These are phyloP conservation scores for Cerceris rybyensis DNA, from an alignment of 2,888 invertebrate species.

Conservation along the genomic window DNA sequence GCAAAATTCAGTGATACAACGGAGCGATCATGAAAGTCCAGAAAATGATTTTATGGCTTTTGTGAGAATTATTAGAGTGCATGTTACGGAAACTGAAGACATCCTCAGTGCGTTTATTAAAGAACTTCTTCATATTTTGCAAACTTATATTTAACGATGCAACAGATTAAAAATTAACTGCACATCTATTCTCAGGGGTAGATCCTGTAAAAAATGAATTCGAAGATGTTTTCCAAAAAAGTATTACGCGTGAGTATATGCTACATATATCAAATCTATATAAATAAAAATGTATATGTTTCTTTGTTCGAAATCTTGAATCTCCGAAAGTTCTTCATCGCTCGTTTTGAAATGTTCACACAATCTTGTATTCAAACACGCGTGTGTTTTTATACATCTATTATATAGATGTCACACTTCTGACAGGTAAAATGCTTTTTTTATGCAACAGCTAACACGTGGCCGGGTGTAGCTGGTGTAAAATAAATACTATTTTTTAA, in stretches of 20 bases:
- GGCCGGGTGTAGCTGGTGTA: no score
- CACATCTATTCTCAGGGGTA: conserved; percentile 30
- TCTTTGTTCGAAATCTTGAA: no score
- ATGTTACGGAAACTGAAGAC: conserved; percentile 61
- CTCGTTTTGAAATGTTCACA: no score
- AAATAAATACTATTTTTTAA: background rate
- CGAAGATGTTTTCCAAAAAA: conserved; percentile 1
- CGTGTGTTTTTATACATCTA: no score
- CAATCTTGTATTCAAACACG: no score
- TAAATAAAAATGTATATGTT: no score
- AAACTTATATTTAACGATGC: background rate
- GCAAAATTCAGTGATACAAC: background rate
- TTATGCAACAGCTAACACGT: no score
- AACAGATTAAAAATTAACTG: background rate
- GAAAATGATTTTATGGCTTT: conserved; percentile 65
- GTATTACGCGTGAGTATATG: background rate
- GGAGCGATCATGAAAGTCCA: conserved; percentile 2
- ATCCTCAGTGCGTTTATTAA: conserved; percentile 51
- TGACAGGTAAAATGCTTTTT: no score
- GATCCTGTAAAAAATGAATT: conserved; percentile 17
- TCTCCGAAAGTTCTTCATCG: no score
- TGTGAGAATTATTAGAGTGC: conserved; percentile 65
- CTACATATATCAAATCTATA: background rate
- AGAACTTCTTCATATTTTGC: background rate
- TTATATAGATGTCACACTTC: no score